Base-by-base conservation (phyloP, 2,113 vertebrate genomes). In the Coryphaenoides rupestris region DNA sequence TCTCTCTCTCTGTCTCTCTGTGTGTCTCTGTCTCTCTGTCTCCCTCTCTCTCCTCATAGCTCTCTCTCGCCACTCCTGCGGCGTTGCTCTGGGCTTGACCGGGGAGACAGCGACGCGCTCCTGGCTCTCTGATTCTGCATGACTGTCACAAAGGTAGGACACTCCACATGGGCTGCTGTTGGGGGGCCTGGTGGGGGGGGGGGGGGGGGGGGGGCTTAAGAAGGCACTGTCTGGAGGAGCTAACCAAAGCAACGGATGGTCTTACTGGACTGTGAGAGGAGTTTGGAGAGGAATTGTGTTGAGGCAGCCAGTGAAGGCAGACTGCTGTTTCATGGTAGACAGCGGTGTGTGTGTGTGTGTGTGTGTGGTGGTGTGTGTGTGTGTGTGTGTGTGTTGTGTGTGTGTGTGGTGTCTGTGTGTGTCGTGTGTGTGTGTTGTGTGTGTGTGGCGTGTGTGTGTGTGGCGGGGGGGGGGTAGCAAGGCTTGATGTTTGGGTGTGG, bases 61-160 rank as follows among this genome's bases (percentile, higher is more conserved):
- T 15, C 40, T 79, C 84, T 75, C 84, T 75, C 70, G 60, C 77
- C 83, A 79, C 78, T 87, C 75, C 85, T 84, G 85, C 82, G 21
- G 82, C 79, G 73, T 58, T 74, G 75, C 69, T 78, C 74, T 86
- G 62, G 81, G 87, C 81, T 77, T 74, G 72, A 84, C 84, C 74
- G 84, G 15, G 47, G 33, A 86, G 83, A 89, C 84, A 74, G 73
- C 55, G 80, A 82, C 84, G 77, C 71, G 84, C 80, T 84, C 79
- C 88, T 89, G 84, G 81, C 60, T 62, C 78, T 78, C 86, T 86
- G 84, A 73, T 89, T 89, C 93, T 95, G 94, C 93, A 96, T 96
- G 94, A 94, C 93, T 92, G 92, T 94, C 92, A 93, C 94, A 88
- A 93, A 95, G 94, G 94, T 96, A 94, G 90, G 93, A 26, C 21